Base-by-base conservation (phyloP, 2,888 invertebrate species). In the Heterodera filipjevi region DNA sequence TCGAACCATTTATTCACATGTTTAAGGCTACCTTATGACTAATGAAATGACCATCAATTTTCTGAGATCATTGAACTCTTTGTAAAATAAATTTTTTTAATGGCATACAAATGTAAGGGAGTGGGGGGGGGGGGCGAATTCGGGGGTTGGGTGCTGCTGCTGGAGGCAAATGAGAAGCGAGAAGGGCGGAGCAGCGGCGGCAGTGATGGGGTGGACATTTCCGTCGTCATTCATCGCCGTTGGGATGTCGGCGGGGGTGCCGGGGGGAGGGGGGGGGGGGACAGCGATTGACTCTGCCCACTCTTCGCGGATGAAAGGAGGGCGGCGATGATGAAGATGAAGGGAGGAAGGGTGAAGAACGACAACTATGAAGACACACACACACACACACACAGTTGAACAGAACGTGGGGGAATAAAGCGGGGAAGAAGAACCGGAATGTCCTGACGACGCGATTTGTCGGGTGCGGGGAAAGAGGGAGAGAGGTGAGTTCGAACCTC, bases 191-290 rank as follows among this genome's bases (percentile, higher is more conserved):
- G 49, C 49, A 49, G 49, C 49, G 49, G 49, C 19, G 49, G 59
- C 59, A 27, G 27, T 59, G 59, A 3, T 59, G 59, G n/a, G n/a
- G 59, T 59, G 59, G 59, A 59, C 49, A 49, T 27, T 59, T 59
- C 59, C 59, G 59, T 59, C 59, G 59, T n/a, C 59, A 59, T 59
- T 27, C 59, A 59, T 59, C 59, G 59, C 59, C n/a, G 59, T 59
- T 27, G 59, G 59, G 59, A 59, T 59, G 59, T 59, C 27, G 59
- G 59, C 16, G 49, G 19, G 1, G 3, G 59, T n/a, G 59, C 3
- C 27, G 59, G 59, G 59, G 27, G 27, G 59, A 27, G 59, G 59
- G 59, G 59, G 3, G 59, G 59, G 59, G n/a, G 8, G 59, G n/a
- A 8, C 8, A 27, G 59, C n/a, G 59, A 27, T 27, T 59, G 59